phyloP scores from a whole-genome alignment of 2,888 invertebrate species.

The Nomada flava region DNA sequence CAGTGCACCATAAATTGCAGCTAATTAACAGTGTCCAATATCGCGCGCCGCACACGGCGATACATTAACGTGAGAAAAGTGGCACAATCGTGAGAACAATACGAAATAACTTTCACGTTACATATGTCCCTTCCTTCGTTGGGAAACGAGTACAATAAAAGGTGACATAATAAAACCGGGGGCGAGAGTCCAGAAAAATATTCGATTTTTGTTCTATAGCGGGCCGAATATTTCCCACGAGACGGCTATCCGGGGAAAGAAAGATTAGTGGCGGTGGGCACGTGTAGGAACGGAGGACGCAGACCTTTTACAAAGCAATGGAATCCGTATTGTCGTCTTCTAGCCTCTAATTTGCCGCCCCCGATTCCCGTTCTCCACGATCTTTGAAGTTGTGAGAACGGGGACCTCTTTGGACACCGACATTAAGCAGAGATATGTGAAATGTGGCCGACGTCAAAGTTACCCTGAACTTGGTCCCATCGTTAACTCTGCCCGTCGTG shows the following conservation, averaged over 20 bases:
- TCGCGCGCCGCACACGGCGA: neutral
- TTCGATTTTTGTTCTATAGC: neutral
- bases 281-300: constrained; percentile 5
- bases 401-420: constrained; percentile 40
- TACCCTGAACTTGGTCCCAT: neutral
- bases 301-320: constrained; percentile 23
- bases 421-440: constrained; percentile 31
- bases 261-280: neutral
- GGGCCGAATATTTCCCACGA: neutral
- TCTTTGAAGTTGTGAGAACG: constrained; percentile 39
- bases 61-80: constrained; percentile 3
- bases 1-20: constrained; percentile 3
- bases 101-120: neutral
- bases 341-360: constrained; percentile 57
- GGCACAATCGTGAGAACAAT: neutral
- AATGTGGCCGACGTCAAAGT: constrained; percentile 35
- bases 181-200: neutral
- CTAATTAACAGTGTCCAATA: constrained; percentile 10
- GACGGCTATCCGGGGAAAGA: neutral
- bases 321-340: constrained; percentile 31
- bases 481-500: neutral
- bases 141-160: neutral
- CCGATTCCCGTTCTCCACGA: constrained; percentile 47
- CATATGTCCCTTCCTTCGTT: neutral
- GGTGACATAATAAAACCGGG: neutral